These are phyloP conservation scores for Julus scandinavius DNA, from an alignment of 2,888 invertebrate species.

Conservation along the genomic window DNA sequence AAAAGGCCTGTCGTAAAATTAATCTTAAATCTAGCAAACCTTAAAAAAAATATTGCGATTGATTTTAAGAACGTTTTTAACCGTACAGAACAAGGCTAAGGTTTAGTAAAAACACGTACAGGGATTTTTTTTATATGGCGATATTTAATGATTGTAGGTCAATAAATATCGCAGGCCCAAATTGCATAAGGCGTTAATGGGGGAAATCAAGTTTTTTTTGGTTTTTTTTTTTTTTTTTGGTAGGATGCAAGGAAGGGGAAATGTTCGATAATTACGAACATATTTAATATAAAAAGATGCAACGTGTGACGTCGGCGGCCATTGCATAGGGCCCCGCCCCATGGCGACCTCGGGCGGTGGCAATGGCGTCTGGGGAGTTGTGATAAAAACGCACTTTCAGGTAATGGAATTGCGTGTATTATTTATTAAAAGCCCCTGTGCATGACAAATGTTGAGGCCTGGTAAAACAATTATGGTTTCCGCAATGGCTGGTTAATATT, in stretches of 20 bases:
- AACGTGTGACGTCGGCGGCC: background rate
- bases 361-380: slow-evolving; percentile 7
- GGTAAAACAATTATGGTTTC: background rate
- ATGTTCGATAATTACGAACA: background rate
- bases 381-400: background rate
- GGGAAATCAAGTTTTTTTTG: background rate
- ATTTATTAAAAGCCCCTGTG: background rate
- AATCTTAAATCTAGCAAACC: background rate
- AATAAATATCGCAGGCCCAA: background rate
- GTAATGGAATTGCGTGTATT: slow-evolving; percentile 29
- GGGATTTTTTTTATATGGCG: background rate
- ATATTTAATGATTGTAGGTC: slow-evolving; percentile 21
- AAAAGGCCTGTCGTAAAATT: background rate
- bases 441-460: slow-evolving; percentile 19
- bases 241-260: background rate
- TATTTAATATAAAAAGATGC: background rate
- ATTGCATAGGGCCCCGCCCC: background rate
- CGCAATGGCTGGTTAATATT: background rate
- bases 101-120: background rate
- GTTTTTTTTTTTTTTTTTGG: background rate
- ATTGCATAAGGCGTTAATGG: background rate
- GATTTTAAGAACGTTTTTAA: background rate
- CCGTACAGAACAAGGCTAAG: background rate
- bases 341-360: background rate
- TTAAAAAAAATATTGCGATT: background rate